A percentile compares a stretch with the other conserved stretches of the same genome.
These are phyloP conservation scores for Trissonchulus latispiculum DNA, from an alignment of 2,888 invertebrate species.

Conservation along the genomic window DNA sequence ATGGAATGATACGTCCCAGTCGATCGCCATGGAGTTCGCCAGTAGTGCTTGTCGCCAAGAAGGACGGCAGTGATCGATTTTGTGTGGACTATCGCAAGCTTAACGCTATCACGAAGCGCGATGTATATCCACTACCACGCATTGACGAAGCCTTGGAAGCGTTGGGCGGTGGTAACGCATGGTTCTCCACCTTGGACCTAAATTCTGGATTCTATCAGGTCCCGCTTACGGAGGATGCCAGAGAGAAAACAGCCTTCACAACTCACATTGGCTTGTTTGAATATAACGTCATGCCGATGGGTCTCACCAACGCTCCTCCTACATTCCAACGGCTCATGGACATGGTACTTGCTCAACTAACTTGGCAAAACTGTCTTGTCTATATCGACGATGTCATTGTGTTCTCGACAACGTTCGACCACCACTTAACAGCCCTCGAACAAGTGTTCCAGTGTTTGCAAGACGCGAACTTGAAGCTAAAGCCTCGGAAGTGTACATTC, in stretches of 20 bases:
- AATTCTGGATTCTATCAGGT: constrained; percentile 27
- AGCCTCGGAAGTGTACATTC: no score
- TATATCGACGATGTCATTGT: constrained; percentile 31
- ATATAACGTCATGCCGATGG: constrained; percentile 29
- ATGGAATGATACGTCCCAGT: no score
- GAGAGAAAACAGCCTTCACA: constrained; percentile 28
- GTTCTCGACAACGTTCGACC: constrained; percentile 13
- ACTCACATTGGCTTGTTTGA: constrained; percentile 27
- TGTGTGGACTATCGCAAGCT: constrained; percentile 27
- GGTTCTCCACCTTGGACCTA: constrained; percentile 28
- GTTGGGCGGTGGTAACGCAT: constrained; percentile 20
- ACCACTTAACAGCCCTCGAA: background rate
- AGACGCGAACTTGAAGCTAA: no score
- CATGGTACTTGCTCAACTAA: constrained; percentile 25
- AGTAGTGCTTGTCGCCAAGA: no score
- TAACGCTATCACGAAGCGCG: constrained; percentile 24
- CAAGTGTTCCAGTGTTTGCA: no score
- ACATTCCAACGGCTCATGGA: constrained; percentile 31
- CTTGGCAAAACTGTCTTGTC: constrained; percentile 23
- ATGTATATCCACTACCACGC: constrained; percentile 24
- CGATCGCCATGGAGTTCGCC: no score
- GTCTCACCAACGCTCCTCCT: constrained; percentile 27
- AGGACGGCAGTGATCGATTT: no score
- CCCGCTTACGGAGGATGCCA: constrained; percentile 22
- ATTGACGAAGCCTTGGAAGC: constrained; percentile 26